Percentiles rank a stretch among this genome's conserved stretches.
phyloP scores from a whole-genome alignment of 2,797 vertebrate genomes.

The Dryobates pubescens region DNA sequence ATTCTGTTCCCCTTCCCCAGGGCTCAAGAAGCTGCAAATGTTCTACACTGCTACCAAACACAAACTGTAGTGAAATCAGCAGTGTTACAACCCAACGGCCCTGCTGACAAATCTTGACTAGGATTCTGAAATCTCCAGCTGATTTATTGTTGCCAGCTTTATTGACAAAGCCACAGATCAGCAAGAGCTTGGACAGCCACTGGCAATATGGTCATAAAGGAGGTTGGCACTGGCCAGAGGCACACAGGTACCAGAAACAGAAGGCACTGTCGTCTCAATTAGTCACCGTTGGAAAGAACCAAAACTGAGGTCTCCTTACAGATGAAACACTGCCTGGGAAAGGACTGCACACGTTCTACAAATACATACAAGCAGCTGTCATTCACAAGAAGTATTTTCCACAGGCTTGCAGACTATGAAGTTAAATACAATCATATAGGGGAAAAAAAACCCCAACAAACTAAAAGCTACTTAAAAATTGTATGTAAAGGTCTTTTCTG shows the following conservation, averaged over 20 bases:
- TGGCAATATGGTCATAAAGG: not conserved
- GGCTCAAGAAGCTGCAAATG: constrained; percentile 25
- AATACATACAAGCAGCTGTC: constrained; percentile 21
- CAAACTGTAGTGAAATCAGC: constrained; percentile 2
- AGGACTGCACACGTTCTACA: not conserved
- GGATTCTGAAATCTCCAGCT: not conserved
- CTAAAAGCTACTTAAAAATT: constrained; percentile 41
- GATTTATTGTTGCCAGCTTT: not conserved
- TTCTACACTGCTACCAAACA: not conserved
- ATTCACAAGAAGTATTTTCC: constrained; percentile 24
- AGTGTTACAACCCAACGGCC: not conserved
- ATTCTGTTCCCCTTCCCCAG: not conserved
- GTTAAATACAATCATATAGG: constrained; percentile 31
- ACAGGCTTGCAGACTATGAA: constrained; percentile 39
- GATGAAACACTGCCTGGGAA: constrained; percentile 5
- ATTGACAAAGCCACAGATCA: not conserved
- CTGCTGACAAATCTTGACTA: not conserved
- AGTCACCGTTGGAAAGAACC: not conserved
- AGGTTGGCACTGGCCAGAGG: not conserved
- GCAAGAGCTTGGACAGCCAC: not conserved
- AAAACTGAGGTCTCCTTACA: not conserved
- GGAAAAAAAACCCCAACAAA: not conserved
- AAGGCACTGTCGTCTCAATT: not conserved
- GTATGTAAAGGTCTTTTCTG: not conserved
- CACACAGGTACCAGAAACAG: constrained; percentile 1